Evolutionary conservation across 2,113 vertebrate genomes (phyloP).

Genomic region (human (Homo sapiens)): DNA sequence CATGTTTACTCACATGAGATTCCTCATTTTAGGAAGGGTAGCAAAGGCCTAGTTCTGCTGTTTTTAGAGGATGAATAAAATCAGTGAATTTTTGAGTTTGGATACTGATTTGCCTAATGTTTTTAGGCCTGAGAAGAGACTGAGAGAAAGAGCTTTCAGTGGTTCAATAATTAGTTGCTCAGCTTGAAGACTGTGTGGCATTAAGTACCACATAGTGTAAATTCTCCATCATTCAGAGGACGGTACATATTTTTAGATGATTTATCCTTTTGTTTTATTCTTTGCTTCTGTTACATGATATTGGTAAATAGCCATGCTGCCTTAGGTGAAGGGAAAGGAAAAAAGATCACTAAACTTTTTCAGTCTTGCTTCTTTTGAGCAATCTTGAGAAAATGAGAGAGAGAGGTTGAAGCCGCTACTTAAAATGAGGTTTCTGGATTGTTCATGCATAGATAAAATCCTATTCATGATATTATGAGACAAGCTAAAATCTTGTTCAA

Average conservation of each 20-base stretch:
- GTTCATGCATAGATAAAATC: slow-evolving; percentile 35
- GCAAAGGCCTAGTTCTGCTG: background rate
- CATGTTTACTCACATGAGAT: background rate
- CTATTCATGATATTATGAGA: slow-evolving; percentile 39
- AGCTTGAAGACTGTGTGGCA: background rate
- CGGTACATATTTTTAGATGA: background rate
- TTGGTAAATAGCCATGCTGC: background rate
- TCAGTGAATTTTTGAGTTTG: background rate
- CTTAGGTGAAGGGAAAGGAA: background rate
- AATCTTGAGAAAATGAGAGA: slow-evolving; percentile 33
- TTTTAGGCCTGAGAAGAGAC: background rate
- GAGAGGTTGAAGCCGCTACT: background rate
- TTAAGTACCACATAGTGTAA: background rate
- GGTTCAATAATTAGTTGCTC: background rate
- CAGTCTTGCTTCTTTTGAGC: background rate
- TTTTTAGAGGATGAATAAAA: background rate
- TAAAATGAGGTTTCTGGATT: slow-evolving; percentile 15
- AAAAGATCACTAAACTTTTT: background rate
- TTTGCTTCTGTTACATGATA: background rate
- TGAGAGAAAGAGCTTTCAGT: background rate
- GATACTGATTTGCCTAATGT: background rate
- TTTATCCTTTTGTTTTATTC: background rate
- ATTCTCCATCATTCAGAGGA: background rate
- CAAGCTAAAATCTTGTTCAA: background rate
- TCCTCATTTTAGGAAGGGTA: background rate